These are phyloP conservation scores for Capra hircus DNA, from an alignment of 2,113 vertebrate genomes.

Conservation along the genomic window DNA sequence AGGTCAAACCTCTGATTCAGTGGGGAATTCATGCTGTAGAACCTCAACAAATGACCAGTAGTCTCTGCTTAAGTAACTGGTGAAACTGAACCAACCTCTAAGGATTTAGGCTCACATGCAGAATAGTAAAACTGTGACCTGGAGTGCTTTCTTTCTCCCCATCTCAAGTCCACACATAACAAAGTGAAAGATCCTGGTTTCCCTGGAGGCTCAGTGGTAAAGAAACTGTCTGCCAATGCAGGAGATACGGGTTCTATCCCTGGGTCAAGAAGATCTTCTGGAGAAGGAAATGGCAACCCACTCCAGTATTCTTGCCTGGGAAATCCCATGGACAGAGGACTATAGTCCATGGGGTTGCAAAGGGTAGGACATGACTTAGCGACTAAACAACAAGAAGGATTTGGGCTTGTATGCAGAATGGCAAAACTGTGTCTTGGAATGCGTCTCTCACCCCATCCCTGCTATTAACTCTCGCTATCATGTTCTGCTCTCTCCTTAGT, in stretches of 20 bases:
- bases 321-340: not conserved
- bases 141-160: not conserved
- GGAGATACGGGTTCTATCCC: not conserved
- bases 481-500: not conserved
- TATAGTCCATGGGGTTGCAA: not conserved
- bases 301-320: not conserved
- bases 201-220: not conserved
- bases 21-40: not conserved
- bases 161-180: not conserved
- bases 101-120: not conserved
- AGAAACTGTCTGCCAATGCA: not conserved
- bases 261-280: not conserved
- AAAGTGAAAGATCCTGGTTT: not conserved
- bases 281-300: not conserved
- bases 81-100: not conserved
- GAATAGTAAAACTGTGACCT: not conserved
- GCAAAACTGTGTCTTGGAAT: not conserved
- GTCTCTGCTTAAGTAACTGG: not conserved
- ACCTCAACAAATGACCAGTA: not conserved
- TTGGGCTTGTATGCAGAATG: not conserved
- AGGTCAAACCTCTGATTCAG: not conserved
- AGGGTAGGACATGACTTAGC: not conserved
- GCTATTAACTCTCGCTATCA: not conserved
- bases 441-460: not conserved
- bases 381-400: not conserved